Evolutionary conservation across 1,140 invertebrate species (phyloP).

Genomic region (Heliconius nattereri): DNA sequence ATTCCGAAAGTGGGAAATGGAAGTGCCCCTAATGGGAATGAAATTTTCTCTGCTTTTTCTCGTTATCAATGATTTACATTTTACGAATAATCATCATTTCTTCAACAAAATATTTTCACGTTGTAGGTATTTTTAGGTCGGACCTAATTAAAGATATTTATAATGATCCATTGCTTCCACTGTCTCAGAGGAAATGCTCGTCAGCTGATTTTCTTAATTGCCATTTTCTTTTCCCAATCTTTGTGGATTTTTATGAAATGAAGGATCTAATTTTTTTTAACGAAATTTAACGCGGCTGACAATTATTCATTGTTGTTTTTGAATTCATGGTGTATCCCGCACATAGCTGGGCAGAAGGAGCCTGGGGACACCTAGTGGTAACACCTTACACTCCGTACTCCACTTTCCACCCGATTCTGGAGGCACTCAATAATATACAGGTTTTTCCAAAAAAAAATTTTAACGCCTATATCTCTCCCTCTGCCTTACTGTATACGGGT

Average conservation of each 20-base stretch:
- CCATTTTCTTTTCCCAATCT: conserved; percentile 2
- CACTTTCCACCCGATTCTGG: too few species aligned
- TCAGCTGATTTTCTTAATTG: background rate
- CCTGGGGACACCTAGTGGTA: too few species aligned
- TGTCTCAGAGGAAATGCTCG: background rate
- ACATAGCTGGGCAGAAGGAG: too few species aligned
- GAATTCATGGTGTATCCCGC: too few species aligned
- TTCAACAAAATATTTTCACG: background rate
- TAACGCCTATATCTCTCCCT: too few species aligned
- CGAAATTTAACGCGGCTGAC: background rate
- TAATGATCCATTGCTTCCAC: background rate
- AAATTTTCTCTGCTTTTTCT: background rate
- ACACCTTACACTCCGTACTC: too few species aligned
- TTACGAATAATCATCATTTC: background rate
- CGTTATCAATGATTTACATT: background rate
- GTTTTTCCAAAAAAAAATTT: too few species aligned
- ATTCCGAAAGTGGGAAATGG: too few species aligned
- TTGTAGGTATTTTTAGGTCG: background rate
- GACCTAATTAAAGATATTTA: background rate
- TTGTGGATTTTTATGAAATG: background rate
- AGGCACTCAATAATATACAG: too few species aligned
- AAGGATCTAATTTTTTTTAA: background rate
- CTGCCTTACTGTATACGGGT: too few species aligned
- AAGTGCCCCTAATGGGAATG: too few species aligned
- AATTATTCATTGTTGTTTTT: too few species aligned